These are phyloP conservation scores for Siderastrea siderea DNA, from an alignment of 92 coral and sea anemone genomes.

Conservation along the genomic window DNA sequence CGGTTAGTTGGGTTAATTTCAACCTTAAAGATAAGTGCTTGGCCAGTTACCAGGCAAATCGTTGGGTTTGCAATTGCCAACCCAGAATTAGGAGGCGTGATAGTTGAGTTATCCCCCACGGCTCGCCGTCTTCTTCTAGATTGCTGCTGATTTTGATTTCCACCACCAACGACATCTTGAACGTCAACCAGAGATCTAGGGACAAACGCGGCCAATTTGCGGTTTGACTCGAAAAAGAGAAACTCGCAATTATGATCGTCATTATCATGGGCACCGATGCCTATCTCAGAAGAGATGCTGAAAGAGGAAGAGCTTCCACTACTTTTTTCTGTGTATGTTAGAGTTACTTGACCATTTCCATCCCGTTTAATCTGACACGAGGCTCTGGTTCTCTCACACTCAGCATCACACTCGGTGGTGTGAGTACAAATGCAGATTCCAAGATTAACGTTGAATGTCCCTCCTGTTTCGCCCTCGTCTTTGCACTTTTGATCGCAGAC, in stretches of 20 bases:
- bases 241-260: slow-evolving; percentile 31
- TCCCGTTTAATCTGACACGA: slow-evolving; percentile 39
- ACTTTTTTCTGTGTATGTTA: background rate
- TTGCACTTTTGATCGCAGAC: slow-evolving; percentile 24
- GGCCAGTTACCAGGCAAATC: slow-evolving; percentile 73
- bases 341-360: slow-evolving; percentile 24
- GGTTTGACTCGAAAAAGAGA: background rate
- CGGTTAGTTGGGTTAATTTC: slow-evolving; percentile 84
- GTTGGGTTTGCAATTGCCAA: slow-evolving; percentile 62
- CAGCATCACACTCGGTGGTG: slow-evolving; percentile 63
- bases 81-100: slow-evolving; percentile 25
- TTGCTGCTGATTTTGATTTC: background rate
- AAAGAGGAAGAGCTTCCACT: background rate
- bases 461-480: slow-evolving; percentile 21
- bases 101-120: slow-evolving; percentile 30
- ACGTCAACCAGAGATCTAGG: background rate
- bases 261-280: slow-evolving; percentile 58
- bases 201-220: background rate
- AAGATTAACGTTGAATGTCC: slow-evolving; percentile 49
- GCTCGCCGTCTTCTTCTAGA: slow-evolving; percentile 29
- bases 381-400: slow-evolving; percentile 69
- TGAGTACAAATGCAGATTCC: slow-evolving; percentile 80
- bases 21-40: slow-evolving; percentile 77
- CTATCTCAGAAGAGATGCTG: slow-evolving; percentile 53
- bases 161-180: background rate